Evolutionary conservation across 1,140 invertebrate genomes (phyloP), one percentile per base, ranked within the genome.

Genomic region (Scaptomyza graminum): DNA sequence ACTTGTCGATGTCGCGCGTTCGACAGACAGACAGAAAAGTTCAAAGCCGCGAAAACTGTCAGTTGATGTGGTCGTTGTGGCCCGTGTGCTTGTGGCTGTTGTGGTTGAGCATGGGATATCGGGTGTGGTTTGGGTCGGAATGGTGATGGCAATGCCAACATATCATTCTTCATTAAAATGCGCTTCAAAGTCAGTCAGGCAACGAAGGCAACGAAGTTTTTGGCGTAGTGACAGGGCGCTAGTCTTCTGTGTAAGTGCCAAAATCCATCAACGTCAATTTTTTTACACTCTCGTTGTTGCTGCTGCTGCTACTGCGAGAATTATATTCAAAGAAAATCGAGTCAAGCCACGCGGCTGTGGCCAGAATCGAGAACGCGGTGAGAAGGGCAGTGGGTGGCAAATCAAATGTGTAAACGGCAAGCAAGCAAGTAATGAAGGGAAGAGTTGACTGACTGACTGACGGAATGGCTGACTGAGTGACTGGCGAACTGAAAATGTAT

Each of bases 181-280:
- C 83, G 84, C 83, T 88, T 89, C 83, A 87, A 88, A 87, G 82
- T 87, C 82, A 88, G 71, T 72, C 68, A 56, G 50, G 37, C 11
- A 44, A 60, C 49, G 28, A 31, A 63, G 55, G 68, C 55, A 65
- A 49, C 13, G 57, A 57, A 66, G 62, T 61, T 70, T 75, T 52
- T 63, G 49, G 74, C 37, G 54, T 77, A 79, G 70, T 89, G 84
- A 79, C 83, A 78, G 84, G 84, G 85, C 84, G 82, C 78, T 84
- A 74, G 84, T 87, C 85, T 89, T 82, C 85, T 89, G 76, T 89
- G 84, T 89, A 89, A 89, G 84, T 89, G 84, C 85, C 84, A 89
- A 89, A 89, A 89, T 89, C 84, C 84, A 89, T 89, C 84, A 89
- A 89, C 84, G 84, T 89, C 84, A 89, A 80, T 89, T 82, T 81